Base-by-base conservation (phyloP, 2,888 invertebrate genomes). In the Prosopocoilus inquinatus region DNA sequence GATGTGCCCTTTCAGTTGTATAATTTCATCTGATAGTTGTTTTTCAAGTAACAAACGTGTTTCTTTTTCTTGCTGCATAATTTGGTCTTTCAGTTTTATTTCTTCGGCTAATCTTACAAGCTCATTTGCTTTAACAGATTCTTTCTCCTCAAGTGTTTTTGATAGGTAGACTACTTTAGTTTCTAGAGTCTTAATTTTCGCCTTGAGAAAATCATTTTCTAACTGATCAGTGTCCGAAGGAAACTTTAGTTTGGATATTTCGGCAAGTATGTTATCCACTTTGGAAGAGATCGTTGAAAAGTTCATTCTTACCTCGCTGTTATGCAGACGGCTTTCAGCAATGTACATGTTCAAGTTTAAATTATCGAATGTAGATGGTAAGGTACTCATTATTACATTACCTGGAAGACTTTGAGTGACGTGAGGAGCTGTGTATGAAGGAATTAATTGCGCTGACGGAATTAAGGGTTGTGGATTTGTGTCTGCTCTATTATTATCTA, bases 261-360 rank as follows among this genome's bases (percentile, higher is more conserved):
- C 84, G 61, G 81, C 80, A 35, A 84, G 66, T 16, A 87, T 75
- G 60, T 78, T 79, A 65, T 88, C 86, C 35, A 88, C 75, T 75
- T 86, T 87, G 54, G 82, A 82, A 15, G 82, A 79, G 60, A 88
- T 78, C 67, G 85, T 83, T n/a, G 81, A 76, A 58, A 88, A 75
- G 61, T 82, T 81, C 75, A 86, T 80, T 59, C 87, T 78, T n/a
- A 88, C 73, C 71, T 88, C 88, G 7, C 84, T 79, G 67, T 85
- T 86, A 57, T 86, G 84, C 12, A 83, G 83, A 59, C 86, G 75
- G 51, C 81, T 81, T 73, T 87, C 87, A 2, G 83, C 76, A 47
- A 85, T 68, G 56, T 86, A 76, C 62, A 84, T 74, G 60, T 81
- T 81, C 39, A 83, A 68, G 11, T 55, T 50, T 47, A 47, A 47